A percentile compares a stretch with the other conserved stretches of the same genome.
phyloP scores from a whole-genome alignment of 2,888 invertebrate genomes.

The Conus canariensis region DNA sequence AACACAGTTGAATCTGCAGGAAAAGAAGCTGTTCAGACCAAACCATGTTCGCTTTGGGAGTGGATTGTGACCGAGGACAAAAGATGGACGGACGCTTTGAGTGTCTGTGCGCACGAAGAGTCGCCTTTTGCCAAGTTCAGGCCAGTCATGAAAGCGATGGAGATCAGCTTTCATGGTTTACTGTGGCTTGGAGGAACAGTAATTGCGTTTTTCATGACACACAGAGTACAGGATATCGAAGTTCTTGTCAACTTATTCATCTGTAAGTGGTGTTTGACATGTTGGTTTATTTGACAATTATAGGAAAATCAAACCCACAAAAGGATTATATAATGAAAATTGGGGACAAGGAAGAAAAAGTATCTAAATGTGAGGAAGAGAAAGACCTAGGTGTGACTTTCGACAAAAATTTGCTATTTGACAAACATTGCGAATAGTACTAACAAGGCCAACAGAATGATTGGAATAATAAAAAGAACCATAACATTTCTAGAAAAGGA shows the following conservation, averaged over 20 bases:
- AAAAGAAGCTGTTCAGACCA: background rate
- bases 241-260: conserved; percentile 91
- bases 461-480: no score
- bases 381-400: no score
- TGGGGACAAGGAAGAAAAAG: no score
- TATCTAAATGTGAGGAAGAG: no score
- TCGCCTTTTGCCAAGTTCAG: conserved; percentile 66
- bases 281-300: background rate
- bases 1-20: background rate
- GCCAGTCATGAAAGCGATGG: conserved; percentile 81
- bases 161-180: conserved; percentile 92
- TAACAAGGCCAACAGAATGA: no score
- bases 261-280: conserved; percentile 81
- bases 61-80: conserved; percentile 54
- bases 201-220: conserved; percentile 88
- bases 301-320: no score
- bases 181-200: conserved; percentile 90
- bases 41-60: conserved; percentile 42
- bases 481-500: no score
- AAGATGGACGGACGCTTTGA: conserved; percentile 56
- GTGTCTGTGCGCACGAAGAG: conserved; percentile 68
- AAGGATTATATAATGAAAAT: no score
- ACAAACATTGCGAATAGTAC: no score
- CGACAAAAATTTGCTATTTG: no score
- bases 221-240: conserved; percentile 86